Evolutionary conservation across 2,797 vertebrate species (phyloP), one percentile per base, ranked within the genome.

Genomic region (Gambelia wislizenii): DNA sequence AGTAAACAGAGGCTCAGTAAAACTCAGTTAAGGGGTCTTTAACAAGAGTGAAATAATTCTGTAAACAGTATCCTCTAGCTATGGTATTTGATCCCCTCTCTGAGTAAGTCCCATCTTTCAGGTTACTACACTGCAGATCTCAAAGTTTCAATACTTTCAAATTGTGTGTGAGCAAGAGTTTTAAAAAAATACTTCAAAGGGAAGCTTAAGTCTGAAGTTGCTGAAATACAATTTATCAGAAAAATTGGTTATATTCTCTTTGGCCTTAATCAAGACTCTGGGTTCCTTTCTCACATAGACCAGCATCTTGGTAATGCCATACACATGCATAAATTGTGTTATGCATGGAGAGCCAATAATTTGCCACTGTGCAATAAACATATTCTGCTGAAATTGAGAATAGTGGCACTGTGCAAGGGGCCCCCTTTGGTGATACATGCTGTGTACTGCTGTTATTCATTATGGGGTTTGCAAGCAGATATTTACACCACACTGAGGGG

Each of bases 11-110:
- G 25, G 27, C 18, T 89, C 49, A 70, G 27, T 14, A 42, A 49
- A 72, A 56, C 22, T 79, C 12, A 89, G 83, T 84, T 70, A 79
- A 70, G 30, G 39, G 44, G 36, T 33, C 87, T 56, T 84, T 56
- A 79, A 44, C 47, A 79, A 70, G 39, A 61, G 30, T 84, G 74
- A 89, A 84, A 84, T 79, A n/a, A 72, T 78, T 78, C 69, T 70
- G 64, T 44, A 70, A 84, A 77, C 6, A 36, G 13, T 54, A 2
- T 84, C 64, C 74, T 44, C 22, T 77, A 44, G 30, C 25, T 72
- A 2, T 79, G n/a, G 36, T 3, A 67, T 54, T 75, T 72, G n/a
- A 42, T 6, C 27, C 25, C 3, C 12, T 49, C 56, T 76, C 59
- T 52, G 59, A 79, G 25, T 86, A 6, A 54, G n/a, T 49, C 64